Evolutionary conservation across 2,888 invertebrate genomes (phyloP), one percentile per base, ranked within the genome.

Genomic region (Polyommatus icarus): DNA sequence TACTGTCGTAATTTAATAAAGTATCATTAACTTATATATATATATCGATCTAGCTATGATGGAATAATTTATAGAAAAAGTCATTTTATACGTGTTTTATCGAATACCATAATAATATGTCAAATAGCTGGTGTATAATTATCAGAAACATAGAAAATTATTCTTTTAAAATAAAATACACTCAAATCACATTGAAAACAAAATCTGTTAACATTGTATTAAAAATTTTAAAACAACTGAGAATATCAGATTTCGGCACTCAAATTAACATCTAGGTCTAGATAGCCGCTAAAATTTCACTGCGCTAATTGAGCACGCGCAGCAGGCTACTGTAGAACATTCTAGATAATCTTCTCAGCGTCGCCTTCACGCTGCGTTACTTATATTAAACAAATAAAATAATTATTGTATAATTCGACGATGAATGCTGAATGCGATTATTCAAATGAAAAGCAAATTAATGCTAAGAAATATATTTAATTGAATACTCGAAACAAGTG

Each of bases 361-460:
- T 32, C 18, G 20, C 67, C 61, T 67, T 75, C 75, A 54, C 29
- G 75, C 75, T 29, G 54, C 20, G 75, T 50, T 54, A 50, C 54
- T 75, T 29, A 50, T 73, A 73, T 24, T 46, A 50, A 67, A 73
- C 75, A 50, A 75, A 75, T 54, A 54, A 50, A 29, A 75, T 75
- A 75, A 75, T 75, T 54, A 67, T 32, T 67, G 5, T 67, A 67
- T 67, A 67, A 32, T 67, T 75, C 24, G 54, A 54, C 54, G 75
- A 29, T 75, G 75, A 75, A 29, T 75, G 54, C 18, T 54, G 50
- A 50, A 75, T 75, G 54, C 24, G 50, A 54, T 75, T 75, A 75
- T 75, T 75, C 29, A 75, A 75, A 75, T 75, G 75, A 75, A 75
- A 50, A 75, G 50, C 75, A 50, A 75, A 29, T 75, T 75, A 75